phyloP scores from a whole-genome alignment of 2,797 vertebrate genomes.

The Sebastes diploproa region DNA sequence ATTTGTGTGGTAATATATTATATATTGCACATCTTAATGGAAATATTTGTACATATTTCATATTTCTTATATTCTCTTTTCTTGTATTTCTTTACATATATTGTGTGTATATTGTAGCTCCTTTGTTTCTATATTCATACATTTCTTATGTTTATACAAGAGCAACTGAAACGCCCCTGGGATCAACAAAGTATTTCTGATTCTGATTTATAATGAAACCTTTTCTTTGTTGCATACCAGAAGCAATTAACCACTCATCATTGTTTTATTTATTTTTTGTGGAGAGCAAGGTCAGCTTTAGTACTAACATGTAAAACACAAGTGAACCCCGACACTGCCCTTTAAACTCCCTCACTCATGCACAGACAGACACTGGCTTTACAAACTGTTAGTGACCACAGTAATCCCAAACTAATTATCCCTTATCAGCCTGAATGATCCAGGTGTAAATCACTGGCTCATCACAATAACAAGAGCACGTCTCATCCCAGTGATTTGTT shows the following conservation, averaged over 20 bases:
- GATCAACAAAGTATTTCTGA: too few species aligned
- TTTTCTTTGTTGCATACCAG: background rate
- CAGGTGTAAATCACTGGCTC: slow-evolving; percentile 74
- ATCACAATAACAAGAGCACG: slow-evolving; percentile 57
- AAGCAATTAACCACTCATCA: background rate
- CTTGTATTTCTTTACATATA: too few species aligned
- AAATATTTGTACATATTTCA: too few species aligned
- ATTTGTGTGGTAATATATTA: too few species aligned
- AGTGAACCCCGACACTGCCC: background rate
- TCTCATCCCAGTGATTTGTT: slow-evolving; percentile 76
- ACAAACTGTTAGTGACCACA: slow-evolving; percentile 22
- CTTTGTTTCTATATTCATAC: too few species aligned
- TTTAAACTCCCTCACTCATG: background rate
- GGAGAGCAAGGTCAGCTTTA: background rate
- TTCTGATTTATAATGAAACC: background rate
- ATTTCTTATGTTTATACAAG: too few species aligned
- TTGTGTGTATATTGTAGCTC: too few species aligned
- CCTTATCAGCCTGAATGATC: slow-evolving; percentile 60
- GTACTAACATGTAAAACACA: background rate
- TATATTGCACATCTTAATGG: too few species aligned
- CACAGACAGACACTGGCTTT: slow-evolving; percentile 9
- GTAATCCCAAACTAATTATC: slow-evolving; percentile 58
- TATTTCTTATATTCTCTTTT: too few species aligned
- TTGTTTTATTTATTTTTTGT: slow-evolving; percentile 1
- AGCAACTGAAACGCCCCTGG: too few species aligned